Evolutionary conservation across 2,888 invertebrate species (phyloP).

Genomic region (Drosophila greeni): DNA sequence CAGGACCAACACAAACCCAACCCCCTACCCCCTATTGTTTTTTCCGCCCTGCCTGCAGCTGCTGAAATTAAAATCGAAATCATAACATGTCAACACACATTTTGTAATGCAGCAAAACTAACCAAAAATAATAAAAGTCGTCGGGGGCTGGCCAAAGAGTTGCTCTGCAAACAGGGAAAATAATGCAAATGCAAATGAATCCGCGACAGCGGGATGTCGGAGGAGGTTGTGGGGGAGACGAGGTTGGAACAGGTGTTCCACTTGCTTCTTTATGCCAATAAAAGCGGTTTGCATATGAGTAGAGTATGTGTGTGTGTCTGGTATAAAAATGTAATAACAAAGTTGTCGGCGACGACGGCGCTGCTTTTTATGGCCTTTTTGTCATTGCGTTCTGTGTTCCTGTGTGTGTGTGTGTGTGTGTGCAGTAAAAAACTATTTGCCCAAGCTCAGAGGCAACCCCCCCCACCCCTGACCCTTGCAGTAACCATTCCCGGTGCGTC

Average conservation of each 20-base stretch:
- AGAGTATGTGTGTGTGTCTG: conserved; percentile 10
- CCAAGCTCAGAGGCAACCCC: conserved; percentile 4
- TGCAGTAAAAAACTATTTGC: conserved; percentile 67
- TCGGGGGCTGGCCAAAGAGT: conserved; percentile 1
- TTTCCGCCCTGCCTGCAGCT: conserved; percentile 3
- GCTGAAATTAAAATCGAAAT: conserved; percentile 62
- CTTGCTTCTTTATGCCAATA: conserved; percentile 47
- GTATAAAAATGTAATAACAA: conserved; percentile 68
- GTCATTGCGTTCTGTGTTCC: conserved; percentile 48
- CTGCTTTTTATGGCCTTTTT: conserved; percentile 65
- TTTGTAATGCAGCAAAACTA: conserved; percentile 57
- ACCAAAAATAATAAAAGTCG: conserved; percentile 56
- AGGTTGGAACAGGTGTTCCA: conserved; percentile 61
- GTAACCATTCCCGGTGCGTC: too few species aligned
- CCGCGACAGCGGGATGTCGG: conserved; percentile 18
- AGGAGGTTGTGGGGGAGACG: conserved; percentile 4
- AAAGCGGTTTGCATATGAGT: conserved; percentile 43
- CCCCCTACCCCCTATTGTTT: neutral
- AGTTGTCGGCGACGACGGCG: conserved; percentile 56
- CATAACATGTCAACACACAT: conserved; percentile 68
- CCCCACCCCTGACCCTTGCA: neutral
- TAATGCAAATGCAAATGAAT: conserved; percentile 63
- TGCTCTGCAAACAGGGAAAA: conserved; percentile 32
- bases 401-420: conserved; percentile 42
- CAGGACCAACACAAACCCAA: conserved; percentile 26